Conservation (phyloP, 2,113 vertebrate species). For the Australoheros scitulus region DNA sequence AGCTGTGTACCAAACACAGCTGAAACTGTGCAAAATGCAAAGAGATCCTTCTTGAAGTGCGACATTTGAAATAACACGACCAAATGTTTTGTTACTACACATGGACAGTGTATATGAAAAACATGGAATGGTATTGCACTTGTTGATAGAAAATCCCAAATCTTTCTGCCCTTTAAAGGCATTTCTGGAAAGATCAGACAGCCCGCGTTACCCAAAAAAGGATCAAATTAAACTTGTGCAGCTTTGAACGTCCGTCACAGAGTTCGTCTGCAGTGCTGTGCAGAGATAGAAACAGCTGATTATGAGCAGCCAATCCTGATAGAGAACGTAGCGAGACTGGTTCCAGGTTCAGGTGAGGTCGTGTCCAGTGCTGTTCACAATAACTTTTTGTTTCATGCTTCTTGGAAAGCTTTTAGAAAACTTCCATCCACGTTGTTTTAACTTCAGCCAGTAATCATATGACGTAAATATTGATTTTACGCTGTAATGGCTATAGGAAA, state of each 20-base stretch:
- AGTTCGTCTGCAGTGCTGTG: not conserved
- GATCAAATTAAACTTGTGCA: not conserved
- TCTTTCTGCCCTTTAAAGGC: conserved; percentile 1
- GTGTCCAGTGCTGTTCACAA: not conserved
- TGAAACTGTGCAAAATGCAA: not conserved
- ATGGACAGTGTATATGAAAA: not conserved
- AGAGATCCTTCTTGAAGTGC: not conserved
- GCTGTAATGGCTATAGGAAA: too few relatives aligned
- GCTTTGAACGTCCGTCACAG: not conserved
- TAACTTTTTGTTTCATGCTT: not conserved
- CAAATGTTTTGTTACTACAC: not conserved
- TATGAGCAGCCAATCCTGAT: not conserved
- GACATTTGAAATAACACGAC: not conserved
- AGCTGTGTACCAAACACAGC: not conserved
- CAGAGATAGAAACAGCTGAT: not conserved
- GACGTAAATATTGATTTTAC: not conserved
- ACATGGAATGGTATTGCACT: not conserved
- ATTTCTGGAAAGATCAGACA: not conserved
- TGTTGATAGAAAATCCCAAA: not conserved
- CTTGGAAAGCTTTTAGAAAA: not conserved
- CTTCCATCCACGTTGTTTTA: not conserved
- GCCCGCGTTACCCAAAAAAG: not conserved
- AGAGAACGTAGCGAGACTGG: not conserved
- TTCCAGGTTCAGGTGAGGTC: not conserved
- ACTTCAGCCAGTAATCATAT: too few relatives aligned